A percentile compares a stretch with the other conserved stretches of the same genome.
These are phyloP conservation scores for Pseudochromis fuscus DNA, from an alignment of 2,797 vertebrate species.

Conservation along the genomic window DNA sequence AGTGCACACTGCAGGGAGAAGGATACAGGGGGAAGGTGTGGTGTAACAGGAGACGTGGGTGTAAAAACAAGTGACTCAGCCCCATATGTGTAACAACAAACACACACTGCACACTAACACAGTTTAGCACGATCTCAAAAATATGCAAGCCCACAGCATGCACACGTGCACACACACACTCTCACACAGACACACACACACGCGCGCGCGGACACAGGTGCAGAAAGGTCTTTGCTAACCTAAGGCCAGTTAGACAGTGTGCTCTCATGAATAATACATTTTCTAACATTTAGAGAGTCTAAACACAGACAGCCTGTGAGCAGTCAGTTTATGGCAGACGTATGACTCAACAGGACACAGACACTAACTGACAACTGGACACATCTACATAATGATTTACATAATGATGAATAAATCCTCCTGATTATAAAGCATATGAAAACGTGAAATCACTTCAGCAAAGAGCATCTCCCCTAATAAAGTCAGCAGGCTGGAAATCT, in stretches of 20 bases:
- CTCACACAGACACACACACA: conserved; percentile 19
- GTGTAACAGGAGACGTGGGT: conserved; percentile 51
- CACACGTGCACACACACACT: conserved; percentile 20
- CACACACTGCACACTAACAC: conserved; percentile 47
- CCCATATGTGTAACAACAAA: conserved; percentile 59
- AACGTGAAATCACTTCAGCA: conserved; percentile 25
- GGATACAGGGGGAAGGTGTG: conserved; percentile 60
- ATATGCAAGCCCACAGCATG: conserved; percentile 43
- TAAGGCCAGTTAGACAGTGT: conserved; percentile 67
- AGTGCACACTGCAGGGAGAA: conserved; percentile 67
- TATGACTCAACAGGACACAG: conserved; percentile 53
- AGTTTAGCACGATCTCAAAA: conserved; percentile 56
- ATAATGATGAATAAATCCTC: conserved; percentile 52
- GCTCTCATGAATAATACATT: conserved; percentile 80
- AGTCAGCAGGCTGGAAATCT: conserved; percentile 17
- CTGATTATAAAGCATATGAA: conserved; percentile 33
- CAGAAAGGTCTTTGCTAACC: conserved; percentile 80
- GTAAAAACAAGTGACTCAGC: conserved; percentile 62
- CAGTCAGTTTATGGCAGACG: conserved; percentile 54
- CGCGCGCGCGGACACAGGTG: conserved; percentile 58
- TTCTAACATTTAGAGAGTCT: conserved; percentile 74
- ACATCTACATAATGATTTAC: conserved; percentile 49
- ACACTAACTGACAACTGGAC: conserved; percentile 62
- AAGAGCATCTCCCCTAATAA: conserved; percentile 9
- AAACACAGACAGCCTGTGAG: conserved; percentile 66